Evolutionary conservation across 2,797 vertebrate species (phyloP).

Genomic region (Sebastes ruberrimus): DNA sequence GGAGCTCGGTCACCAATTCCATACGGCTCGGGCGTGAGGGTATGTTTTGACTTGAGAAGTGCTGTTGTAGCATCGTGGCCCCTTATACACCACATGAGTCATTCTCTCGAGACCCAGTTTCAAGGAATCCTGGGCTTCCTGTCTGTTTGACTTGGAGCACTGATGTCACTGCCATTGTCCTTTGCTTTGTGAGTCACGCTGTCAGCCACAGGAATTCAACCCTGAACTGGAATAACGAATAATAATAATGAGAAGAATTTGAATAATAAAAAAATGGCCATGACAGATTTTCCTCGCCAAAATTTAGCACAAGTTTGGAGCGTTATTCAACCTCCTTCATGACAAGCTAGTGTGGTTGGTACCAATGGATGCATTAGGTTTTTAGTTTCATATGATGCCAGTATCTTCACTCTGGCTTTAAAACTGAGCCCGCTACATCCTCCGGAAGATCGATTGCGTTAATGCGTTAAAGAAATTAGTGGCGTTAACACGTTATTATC

Average conservation of each 20-base stretch:
- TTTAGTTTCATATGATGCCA: no score
- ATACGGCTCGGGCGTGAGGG: neutral
- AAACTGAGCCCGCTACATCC: no score
- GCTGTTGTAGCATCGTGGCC: neutral
- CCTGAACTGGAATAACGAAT: neutral
- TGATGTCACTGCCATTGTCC: slow-evolving; percentile 40
- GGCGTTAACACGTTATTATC: no score
- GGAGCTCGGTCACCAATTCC: neutral
- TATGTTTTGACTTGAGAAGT: slow-evolving; percentile 49
- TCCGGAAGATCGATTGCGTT: no score
- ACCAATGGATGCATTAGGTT: no score
- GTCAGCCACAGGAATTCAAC: slow-evolving; percentile 23
- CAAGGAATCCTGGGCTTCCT: slow-evolving; percentile 3
- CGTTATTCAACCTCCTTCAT: no score
- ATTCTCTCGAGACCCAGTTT: slow-evolving; percentile 40
- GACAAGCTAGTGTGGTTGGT: no score
- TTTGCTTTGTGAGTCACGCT: slow-evolving; percentile 54
- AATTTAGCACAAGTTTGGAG: no score
- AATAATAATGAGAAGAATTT: neutral
- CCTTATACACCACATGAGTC: slow-evolving; percentile 44
- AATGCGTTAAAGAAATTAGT: no score
- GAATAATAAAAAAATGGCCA: neutral
- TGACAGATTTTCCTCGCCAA: neutral
- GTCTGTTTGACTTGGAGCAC: slow-evolving; percentile 34
- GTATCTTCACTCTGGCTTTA: no score